A percentile compares a stretch with the other conserved stretches of the same genome.
These are phyloP conservation scores for Onychomys torridus DNA, from an alignment of 2,797 vertebrate genomes.

Conservation along the genomic window DNA sequence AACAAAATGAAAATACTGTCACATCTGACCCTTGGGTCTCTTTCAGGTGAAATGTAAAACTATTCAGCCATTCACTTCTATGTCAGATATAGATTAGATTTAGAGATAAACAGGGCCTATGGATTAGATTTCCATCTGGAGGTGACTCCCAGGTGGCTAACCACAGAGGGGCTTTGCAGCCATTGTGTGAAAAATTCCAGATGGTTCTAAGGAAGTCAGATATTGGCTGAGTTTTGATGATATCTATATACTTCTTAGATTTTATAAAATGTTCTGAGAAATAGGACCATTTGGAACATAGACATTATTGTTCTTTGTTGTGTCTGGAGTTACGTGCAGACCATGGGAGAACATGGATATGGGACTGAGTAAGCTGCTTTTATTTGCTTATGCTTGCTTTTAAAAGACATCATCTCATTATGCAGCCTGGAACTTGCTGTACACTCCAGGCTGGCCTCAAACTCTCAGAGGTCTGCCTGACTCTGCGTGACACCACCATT, in stretches of 20 bases:
- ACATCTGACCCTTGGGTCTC: neutral
- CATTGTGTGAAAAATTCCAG: neutral
- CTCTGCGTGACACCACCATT: neutral
- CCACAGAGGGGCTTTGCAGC: neutral
- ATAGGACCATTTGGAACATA: neutral
- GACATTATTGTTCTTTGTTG: neutral
- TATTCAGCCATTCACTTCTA: neutral
- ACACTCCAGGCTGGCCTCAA: neutral
- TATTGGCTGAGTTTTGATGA: neutral
- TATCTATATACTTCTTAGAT: neutral
- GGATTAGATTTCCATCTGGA: constrained; percentile 25
- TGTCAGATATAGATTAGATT: neutral
- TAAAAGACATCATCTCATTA: neutral
- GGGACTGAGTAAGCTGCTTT: neutral
- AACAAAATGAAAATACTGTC: neutral
- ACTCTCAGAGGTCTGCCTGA: neutral
- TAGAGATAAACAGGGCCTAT: neutral
- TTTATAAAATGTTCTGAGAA: neutral
- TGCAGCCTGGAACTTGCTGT: neutral
- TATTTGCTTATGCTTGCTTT: neutral
- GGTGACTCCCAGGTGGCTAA: neutral
- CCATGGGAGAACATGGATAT: neutral
- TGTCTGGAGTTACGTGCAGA: neutral
- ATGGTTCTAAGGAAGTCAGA: constrained; percentile 8
- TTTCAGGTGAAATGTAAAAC: neutral